Base-by-base conservation (phyloP, 2,797 vertebrate genomes). In the Acomys russatus region DNA sequence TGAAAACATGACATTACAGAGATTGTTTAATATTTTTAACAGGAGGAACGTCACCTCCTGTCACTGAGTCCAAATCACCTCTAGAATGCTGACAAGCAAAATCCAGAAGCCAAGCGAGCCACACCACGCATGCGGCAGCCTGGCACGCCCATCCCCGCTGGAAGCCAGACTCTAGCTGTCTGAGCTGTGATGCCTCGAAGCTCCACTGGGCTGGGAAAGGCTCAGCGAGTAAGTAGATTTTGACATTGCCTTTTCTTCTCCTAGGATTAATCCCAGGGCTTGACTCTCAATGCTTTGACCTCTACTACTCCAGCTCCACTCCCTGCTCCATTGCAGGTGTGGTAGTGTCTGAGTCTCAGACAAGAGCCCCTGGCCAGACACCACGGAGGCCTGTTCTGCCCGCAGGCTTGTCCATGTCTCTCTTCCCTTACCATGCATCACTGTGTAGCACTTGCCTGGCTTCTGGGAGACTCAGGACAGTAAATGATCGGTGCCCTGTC, bases 341-440 rank as follows among this genome's bases (percentile, higher is more conserved):
- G 14, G 61, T 2, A 1, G 20, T 0, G 3, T 28, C 80, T 35
- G 3, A 6, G 35, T 66, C 35, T 84, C 20, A 35, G 33, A 71
- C 10, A 77, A 11, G 12, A 15, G 20, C 28, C 38, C 22, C 3
- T 18, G 61, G 83, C 23, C 44, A 30, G 83, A 35, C 76, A 17
- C 59, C 66, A 0, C 1, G 38, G 77, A 25, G 5, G 28, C 2
- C 0, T 6, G 64, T 17, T 30, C 82, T 14, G 4, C n/a, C 3
- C 49, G 64, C 8, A 10, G 59, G 33, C 51, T 76, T 66, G 59
- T n/a, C 25, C 0, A 2, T 6, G 10, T 10, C 28, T 28, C 15
- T 28, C 3, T 9, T 17, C 17, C 78, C 10, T 8, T 71, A 64
- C 38, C 15, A 35, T 6, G 33, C 49, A 12, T 3, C 20, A 74